Conservation (phyloP, 2,888 invertebrate genomes). For the Axea sp. region DNA sequence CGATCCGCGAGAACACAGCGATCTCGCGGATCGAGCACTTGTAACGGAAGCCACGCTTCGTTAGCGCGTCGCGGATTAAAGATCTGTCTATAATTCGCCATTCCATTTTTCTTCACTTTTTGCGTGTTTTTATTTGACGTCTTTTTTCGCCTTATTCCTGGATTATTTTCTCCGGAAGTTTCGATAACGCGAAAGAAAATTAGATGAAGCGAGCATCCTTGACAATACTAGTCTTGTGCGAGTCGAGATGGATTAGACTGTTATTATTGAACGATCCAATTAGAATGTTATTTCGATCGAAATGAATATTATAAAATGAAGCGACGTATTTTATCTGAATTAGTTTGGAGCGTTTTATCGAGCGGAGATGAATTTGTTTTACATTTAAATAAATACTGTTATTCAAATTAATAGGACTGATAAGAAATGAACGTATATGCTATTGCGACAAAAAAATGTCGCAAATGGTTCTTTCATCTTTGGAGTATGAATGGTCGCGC, state of each 20-base stretch:
- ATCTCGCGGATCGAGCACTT: slow-evolving; percentile 1
- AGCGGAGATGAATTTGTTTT: too few relatives aligned
- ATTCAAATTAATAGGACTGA: too few relatives aligned
- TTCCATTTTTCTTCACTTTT: slow-evolving; percentile 18
- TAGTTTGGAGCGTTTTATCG: too few relatives aligned
- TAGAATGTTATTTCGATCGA: too few relatives aligned
- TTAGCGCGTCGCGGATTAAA: slow-evolving; percentile 46
- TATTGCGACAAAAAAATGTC: too few relatives aligned
- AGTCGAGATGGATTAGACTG: slow-evolving; percentile 15
- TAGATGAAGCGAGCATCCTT: slow-evolving; percentile 38
- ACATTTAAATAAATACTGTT: too few relatives aligned
- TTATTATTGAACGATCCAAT: slow-evolving; percentile 25
- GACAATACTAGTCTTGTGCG: slow-evolving; percentile 41
- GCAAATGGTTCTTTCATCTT: too few relatives aligned
- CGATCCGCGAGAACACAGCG: slow-evolving; percentile 8
- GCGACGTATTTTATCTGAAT: too few relatives aligned
- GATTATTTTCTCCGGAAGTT: slow-evolving; percentile 28
- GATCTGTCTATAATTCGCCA: slow-evolving; percentile 39
- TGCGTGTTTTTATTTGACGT: neutral
- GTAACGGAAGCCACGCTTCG: slow-evolving; percentile 54
- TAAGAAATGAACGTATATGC: too few relatives aligned
- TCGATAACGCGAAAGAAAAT: slow-evolving; percentile 39
- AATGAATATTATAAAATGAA: too few relatives aligned
- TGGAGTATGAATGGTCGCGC: too few relatives aligned
- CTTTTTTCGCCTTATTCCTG: neutral